A percentile compares a stretch with the other conserved stretches of the same genome.
Conservation (phyloP, 1,140 invertebrate species). For the Drosophila nigromelanica region DNA sequence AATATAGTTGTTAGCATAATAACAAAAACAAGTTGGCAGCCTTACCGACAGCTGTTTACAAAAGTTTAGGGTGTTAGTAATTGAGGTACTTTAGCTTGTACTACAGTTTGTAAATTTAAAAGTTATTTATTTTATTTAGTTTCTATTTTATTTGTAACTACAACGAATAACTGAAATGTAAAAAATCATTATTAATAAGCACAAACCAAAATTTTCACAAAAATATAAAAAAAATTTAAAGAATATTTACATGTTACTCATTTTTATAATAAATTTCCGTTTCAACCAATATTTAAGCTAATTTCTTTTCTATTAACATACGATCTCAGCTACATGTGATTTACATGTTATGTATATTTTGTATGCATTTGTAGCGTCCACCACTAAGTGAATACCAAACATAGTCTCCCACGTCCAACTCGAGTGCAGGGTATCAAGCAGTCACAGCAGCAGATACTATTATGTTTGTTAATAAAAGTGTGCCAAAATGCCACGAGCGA, state of each 20-base stretch:
- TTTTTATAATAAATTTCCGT: background rate
- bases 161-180: too few relatives aligned
- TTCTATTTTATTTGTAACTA: background rate
- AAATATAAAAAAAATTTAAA: too few relatives aligned
- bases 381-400: too few relatives aligned
- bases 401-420: too few relatives aligned
- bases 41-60: conserved; percentile 3
- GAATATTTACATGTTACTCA: background rate
- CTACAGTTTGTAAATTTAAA: background rate
- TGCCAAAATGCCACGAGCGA: conserved; percentile 66
- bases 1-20: background rate
- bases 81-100: background rate
- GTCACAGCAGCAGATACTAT: conserved; percentile 9
- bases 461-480: conserved; percentile 27
- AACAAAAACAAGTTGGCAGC: conserved; percentile 44
- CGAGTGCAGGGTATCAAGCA: conserved; percentile 17
- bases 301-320: background rate
- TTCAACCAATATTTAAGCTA: too few relatives aligned
- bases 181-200: too few relatives aligned
- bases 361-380: background rate
- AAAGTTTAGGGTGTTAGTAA: background rate
- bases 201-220: too few relatives aligned
- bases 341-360: background rate
- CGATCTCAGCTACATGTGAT: background rate
- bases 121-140: background rate